Evolutionary conservation across 2,888 invertebrate species (phyloP), one percentile per base, ranked within the genome.

Genomic region (Leuctra nigra): DNA sequence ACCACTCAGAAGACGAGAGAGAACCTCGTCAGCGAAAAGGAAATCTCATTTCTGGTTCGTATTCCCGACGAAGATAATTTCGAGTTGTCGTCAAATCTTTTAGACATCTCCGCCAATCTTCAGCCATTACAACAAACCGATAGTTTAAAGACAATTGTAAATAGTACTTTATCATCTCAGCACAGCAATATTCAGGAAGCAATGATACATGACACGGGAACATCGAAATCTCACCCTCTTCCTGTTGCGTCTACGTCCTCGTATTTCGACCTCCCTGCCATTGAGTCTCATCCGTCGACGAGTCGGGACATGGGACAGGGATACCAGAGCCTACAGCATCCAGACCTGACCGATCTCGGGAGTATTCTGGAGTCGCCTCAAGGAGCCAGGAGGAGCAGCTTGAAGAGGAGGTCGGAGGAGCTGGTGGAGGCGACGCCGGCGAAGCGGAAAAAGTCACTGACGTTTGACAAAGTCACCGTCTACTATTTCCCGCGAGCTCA

Each of bases 401-500:
- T 90, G 53, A 90, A 89, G 72, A 74, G 86, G 59, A 68, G 63
- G 25, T 64, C 66, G 20, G 69, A 69, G 60, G 68, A 72, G 55
- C 73, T 74, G 55, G 29, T 53, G 3, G 62, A 61, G 16, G 59
- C 56, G 4, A 63, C 66, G 23, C 61, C 61, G 14, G 58, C 64
- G 11, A 72, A 85, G 67, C 81, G 81, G 68, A 91, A 89, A 73
- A 84, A 86, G 65, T 83, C 82, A 41, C 92, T 97, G 61, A 83
- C 86, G 63, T 97, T 97, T 71, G 88, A 93, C 65, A 87, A 84
- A 63, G 96, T 97, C 0, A 92, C 92, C 18, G 94, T 97, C 9
- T 97, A 83, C 73, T 97, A 96, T 74, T 97, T 98, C 74, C 91
- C 92, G 1, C 78, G 97, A 67, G 82, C 91, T 55, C 92, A 93